A percentile compares a stretch with the other conserved stretches of the same genome.
Evolutionary conservation across 30 jellyfish, hydroid and myxozoan species (phyloP).

Genomic region (Turritopsis rubra): DNA sequence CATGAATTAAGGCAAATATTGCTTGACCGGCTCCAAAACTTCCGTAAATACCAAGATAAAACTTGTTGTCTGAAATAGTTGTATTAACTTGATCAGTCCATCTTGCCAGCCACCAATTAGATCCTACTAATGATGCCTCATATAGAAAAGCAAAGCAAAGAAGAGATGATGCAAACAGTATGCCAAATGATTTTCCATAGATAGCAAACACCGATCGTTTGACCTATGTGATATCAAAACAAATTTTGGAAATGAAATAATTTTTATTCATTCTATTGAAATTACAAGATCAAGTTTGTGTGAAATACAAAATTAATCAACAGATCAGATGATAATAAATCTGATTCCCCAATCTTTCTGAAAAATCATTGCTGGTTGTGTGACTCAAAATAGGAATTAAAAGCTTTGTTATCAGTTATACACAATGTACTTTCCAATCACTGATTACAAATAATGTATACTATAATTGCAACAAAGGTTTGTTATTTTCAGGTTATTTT

Average conservation of each 20-base stretch:
- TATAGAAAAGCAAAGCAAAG: conserved; percentile 36
- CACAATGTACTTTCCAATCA: too few species aligned
- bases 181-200: conserved; percentile 65
- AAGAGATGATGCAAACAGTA: conserved; percentile 19
- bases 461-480: too few species aligned
- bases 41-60: conserved; percentile 63
- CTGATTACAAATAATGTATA: too few species aligned
- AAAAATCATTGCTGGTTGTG: too few species aligned
- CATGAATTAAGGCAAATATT: conserved; percentile 25
- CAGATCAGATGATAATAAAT: too few species aligned
- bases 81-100: conserved; percentile 60
- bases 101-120: conserved; percentile 86
- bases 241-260: background rate
- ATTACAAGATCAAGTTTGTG: too few species aligned
- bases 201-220: conserved; percentile 53
- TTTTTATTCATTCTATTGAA: too few species aligned
- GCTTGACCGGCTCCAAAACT: conserved; percentile 67
- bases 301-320: too few species aligned
- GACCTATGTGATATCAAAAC: conserved; percentile 43
- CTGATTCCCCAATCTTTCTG: too few species aligned
- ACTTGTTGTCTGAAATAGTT: conserved; percentile 51
- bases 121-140: conserved; percentile 71
- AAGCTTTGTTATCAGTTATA: too few species aligned
- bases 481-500: too few species aligned
- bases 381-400: too few species aligned